A percentile compares a stretch with the other conserved stretches of the same genome.
Evolutionary conservation across 1,140 invertebrate genomes (phyloP).

Genomic region (Trinorchestia longiramus): DNA sequence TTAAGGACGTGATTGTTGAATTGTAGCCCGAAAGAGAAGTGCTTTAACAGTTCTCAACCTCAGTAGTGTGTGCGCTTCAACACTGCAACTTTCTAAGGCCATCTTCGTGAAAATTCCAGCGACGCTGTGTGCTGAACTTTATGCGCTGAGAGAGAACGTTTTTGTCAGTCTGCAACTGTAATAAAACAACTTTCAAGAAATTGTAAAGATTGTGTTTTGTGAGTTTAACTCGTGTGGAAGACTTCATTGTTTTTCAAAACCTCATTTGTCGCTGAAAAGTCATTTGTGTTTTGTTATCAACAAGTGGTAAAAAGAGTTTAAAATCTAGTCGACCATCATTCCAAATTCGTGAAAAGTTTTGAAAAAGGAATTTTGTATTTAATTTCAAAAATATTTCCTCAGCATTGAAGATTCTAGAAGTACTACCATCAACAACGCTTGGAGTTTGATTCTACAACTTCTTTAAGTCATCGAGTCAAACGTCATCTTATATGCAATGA

Average conservation of each 20-base stretch:
- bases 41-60: neutral
- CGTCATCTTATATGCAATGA: neutral
- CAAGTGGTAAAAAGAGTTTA: neutral
- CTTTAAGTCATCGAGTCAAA: too few relatives aligned
- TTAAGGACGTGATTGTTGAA: neutral
- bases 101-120: neutral
- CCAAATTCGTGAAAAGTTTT: neutral
- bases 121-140: neutral
- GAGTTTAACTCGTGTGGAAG: neutral
- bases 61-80: neutral
- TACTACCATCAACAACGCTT: neutral
- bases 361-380: neutral
- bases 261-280: neutral
- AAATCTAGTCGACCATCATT: neutral
- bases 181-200: neutral
- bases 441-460: neutral
- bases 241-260: neutral
- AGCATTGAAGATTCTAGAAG: neutral
- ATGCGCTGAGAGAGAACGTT: neutral
- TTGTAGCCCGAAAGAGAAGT: neutral
- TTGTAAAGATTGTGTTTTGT: neutral
- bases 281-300: neutral
- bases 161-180: neutral
- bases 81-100: neutral
- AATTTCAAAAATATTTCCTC: neutral